Evolutionary conservation across 2,113 vertebrate species (phyloP).

Genomic region (Butorides virescens): DNA sequence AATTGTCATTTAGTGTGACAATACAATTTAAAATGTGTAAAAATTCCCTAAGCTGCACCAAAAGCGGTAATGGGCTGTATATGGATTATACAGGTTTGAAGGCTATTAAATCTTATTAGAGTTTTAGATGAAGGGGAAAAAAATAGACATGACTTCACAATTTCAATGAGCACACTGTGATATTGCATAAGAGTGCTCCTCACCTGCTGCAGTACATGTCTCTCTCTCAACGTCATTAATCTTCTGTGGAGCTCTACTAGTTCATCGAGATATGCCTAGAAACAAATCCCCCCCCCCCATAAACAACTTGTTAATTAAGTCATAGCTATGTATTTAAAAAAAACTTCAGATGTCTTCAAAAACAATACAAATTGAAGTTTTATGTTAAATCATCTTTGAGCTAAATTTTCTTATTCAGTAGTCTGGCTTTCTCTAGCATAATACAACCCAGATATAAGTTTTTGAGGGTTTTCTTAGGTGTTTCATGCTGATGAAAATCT

Average conservation of each 20-base stretch:
- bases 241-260: conserved; percentile 96
- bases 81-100: not conserved
- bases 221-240: conserved; percentile 94
- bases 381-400: not conserved
- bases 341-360: not conserved
- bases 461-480: not conserved
- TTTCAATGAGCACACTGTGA: not conserved
- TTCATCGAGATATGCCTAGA: conserved; percentile 93
- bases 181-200: conserved; percentile 41
- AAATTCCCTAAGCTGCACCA: not conserved
- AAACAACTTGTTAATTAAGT: conserved; percentile 48
- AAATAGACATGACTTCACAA: not conserved
- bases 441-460: not conserved
- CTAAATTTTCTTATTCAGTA: not conserved
- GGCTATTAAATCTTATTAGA: not conserved
- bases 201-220: conserved; percentile 96
- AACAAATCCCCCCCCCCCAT: conserved; percentile 21
- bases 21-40: not conserved
- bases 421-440: not conserved
- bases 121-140: not conserved
- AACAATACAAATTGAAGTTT: not conserved
- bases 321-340: not conserved
- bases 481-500: not conserved
- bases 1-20: not conserved
- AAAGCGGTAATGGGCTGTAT: not conserved